phyloP scores from a whole-genome alignment of 2,113 vertebrate species.

The Panthera leo region DNA sequence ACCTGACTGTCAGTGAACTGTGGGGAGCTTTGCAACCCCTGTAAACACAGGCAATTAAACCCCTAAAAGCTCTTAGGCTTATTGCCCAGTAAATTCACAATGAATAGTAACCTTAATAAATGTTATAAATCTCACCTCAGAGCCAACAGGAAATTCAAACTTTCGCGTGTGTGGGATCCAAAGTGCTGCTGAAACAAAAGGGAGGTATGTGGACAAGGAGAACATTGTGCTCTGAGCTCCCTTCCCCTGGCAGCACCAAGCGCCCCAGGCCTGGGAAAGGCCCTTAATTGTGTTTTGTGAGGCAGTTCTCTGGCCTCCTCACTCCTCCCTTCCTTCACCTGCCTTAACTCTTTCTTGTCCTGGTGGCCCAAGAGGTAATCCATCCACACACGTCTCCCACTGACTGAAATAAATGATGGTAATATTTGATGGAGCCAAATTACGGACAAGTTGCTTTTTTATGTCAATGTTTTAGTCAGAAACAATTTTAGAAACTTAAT shows the following conservation, averaged over 20 bases:
- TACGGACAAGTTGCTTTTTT: constrained; percentile 55
- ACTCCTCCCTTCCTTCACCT: constrained; percentile 55
- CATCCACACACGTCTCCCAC: constrained; percentile 1
- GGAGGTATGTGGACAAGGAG: constrained; percentile 79
- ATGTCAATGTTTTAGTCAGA: constrained; percentile 69
- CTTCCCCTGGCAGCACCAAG: constrained; percentile 28
- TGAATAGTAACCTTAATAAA: constrained; percentile 88
- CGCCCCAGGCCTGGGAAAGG: constrained; percentile 62
- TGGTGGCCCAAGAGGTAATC: not conserved
- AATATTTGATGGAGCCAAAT: constrained; percentile 12
- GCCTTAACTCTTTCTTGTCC: constrained; percentile 51
- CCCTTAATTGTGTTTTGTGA: constrained; percentile 54
- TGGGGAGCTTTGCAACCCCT: constrained; percentile 81
- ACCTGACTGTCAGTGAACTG: constrained; percentile 80
- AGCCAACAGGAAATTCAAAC: constrained; percentile 90
- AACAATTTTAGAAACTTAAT: constrained; percentile 73
- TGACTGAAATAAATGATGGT: constrained; percentile 56
- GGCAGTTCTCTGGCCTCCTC: constrained; percentile 22
- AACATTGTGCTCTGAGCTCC: constrained; percentile 66
- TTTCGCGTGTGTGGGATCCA: constrained; percentile 83
- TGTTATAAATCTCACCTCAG: constrained; percentile 88
- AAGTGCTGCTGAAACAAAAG: constrained; percentile 85
- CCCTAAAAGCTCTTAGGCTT: constrained; percentile 84
- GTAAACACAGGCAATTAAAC: constrained; percentile 86
- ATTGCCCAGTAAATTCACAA: constrained; percentile 86